A percentile compares a stretch with the other conserved stretches of the same genome.
phyloP scores from a whole-genome alignment of 2,888 invertebrate genomes.

The Chesias legatella region DNA sequence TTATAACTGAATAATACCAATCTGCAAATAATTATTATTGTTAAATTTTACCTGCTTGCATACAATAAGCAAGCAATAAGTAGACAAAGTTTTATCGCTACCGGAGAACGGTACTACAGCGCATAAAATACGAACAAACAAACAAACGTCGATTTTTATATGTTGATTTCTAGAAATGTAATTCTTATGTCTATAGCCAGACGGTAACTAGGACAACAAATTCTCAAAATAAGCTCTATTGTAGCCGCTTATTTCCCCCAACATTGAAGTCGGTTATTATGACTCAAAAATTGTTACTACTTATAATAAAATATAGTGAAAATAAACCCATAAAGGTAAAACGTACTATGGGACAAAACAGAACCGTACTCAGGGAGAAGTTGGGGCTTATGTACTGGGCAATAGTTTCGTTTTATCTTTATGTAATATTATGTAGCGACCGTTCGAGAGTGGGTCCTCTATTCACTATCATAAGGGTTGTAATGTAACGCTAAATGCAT shows the following conservation, averaged over 20 bases:
- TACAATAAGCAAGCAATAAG: no score
- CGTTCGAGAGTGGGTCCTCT: slow-evolving; percentile 45
- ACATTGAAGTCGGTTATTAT: slow-evolving; percentile 43
- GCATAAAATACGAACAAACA: no score
- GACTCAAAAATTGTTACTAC: slow-evolving; percentile 61
- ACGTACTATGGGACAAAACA: slow-evolving; percentile 6
- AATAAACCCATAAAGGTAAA: slow-evolving; percentile 17
- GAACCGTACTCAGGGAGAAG: slow-evolving; percentile 3
- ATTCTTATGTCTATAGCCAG: slow-evolving; percentile 17
- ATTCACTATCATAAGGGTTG: slow-evolving; percentile 59
- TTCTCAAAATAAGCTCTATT: slow-evolving; percentile 9
- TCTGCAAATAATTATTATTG: no score
- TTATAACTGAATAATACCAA: no score
- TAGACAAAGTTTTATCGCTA: no score
- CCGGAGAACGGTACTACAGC: no score
- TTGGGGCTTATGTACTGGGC: slow-evolving; percentile 1
- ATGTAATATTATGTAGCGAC: slow-evolving; percentile 29
- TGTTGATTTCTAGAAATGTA: no score
- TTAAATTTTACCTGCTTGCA: no score
- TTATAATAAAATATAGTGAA: slow-evolving; percentile 40
- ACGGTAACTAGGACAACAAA: slow-evolving; percentile 9
- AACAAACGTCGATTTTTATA: no score
- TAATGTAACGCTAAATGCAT: slow-evolving; percentile 71
- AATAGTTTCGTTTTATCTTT: slow-evolving; percentile 22
- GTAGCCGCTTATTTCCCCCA: slow-evolving; percentile 10